These are phyloP conservation scores for Adelosebastes latens DNA, from an alignment of 2,797 vertebrate genomes.

Conservation along the genomic window DNA sequence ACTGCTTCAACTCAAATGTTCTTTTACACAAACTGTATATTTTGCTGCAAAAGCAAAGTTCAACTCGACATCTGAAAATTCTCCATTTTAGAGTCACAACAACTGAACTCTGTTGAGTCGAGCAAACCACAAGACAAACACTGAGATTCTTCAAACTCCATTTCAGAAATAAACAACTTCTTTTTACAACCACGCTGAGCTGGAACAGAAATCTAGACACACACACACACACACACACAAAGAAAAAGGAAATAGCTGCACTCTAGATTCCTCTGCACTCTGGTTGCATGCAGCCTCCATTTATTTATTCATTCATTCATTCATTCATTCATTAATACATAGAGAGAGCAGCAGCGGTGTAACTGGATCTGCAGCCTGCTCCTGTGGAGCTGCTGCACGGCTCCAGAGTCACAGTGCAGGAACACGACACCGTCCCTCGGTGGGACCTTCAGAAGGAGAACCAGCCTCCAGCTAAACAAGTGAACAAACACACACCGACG, in stretches of 20 bases:
- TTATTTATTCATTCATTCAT: too few species aligned
- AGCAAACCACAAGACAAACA: background rate
- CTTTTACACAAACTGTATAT: background rate
- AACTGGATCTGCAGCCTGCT: constrained; percentile 40
- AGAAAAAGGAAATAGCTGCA: background rate
- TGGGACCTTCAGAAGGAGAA: background rate
- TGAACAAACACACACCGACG: background rate
- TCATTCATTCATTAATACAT: background rate
- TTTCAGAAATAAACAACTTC: background rate
- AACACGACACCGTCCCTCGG: constrained; percentile 30
- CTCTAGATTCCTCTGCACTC: background rate
- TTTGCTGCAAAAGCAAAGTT: background rate
- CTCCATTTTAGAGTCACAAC: background rate
- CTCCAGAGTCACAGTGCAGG: background rate
- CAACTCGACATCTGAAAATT: background rate
- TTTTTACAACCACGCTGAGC: background rate
- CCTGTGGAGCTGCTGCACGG: constrained; percentile 18
- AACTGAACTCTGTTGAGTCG: background rate
- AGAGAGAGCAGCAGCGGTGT: background rate
- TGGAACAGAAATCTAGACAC: background rate
- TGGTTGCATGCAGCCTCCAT: background rate
- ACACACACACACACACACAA: background rate
- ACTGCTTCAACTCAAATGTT: background rate
- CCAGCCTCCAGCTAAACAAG: background rate
- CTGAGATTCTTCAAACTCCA: background rate